Percentiles rank a stretch among this genome's conserved stretches.
Conservation (phyloP, 1,140 invertebrate species). For the Thereuonema tuberculata region DNA sequence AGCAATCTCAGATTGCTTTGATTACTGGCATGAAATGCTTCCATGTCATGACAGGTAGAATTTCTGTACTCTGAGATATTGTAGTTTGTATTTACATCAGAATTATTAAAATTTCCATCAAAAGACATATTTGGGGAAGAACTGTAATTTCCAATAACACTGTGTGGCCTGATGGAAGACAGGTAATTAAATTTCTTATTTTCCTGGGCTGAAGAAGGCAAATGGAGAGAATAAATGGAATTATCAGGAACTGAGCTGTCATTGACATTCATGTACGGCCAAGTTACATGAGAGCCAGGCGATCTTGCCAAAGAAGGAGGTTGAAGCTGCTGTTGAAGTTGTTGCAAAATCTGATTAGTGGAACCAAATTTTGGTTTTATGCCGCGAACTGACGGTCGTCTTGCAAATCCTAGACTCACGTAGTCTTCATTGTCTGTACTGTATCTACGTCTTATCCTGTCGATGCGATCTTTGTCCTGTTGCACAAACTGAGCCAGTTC, state of each 20-base stretch:
- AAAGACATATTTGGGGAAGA: background rate
- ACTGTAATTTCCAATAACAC: background rate
- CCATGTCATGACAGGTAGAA: background rate
- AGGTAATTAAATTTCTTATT: background rate
- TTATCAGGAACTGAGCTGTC: background rate
- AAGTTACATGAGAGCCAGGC: conserved; percentile 11
- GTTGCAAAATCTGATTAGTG: conserved; percentile 63
- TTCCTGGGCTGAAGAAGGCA: too few species aligned
- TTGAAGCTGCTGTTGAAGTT: conserved; percentile 54
- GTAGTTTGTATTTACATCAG: background rate
- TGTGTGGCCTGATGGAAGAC: conserved; percentile 21
- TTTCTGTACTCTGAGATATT: background rate
- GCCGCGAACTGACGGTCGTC: conserved; percentile 65
- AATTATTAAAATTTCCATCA: background rate
- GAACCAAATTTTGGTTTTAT: conserved; percentile 57
- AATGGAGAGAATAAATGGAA: too few species aligned
- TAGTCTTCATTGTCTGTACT: conserved; percentile 40
- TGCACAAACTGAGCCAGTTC: conserved; percentile 69
- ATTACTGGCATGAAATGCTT: background rate
- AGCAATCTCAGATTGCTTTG: background rate
- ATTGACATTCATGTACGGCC: conserved; percentile 12
- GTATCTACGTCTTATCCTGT: conserved; percentile 60
- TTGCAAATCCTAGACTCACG: conserved; percentile 75
- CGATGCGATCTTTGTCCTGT: conserved; percentile 61
- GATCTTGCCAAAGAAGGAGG: conserved; percentile 35